phyloP scores from a whole-genome alignment of 2,888 invertebrate species.

The Fabriciana adippe region DNA sequence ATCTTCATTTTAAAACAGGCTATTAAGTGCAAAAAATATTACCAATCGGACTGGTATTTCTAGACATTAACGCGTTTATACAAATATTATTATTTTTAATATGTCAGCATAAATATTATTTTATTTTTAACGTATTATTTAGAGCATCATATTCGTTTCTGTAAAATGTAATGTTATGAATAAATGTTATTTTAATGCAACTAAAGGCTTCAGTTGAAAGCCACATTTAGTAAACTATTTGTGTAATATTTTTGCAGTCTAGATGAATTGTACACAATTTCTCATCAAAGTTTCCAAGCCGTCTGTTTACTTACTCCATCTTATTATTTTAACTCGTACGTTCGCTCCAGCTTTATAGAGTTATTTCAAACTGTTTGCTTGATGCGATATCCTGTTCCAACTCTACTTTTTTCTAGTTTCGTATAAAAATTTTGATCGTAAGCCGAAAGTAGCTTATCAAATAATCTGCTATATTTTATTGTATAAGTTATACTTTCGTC shows the following conservation, averaged over 20 bases:
- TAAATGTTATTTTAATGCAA: constrained; percentile 1
- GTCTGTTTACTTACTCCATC: constrained; percentile 35
- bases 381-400: constrained; percentile 23
- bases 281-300: constrained; percentile 32
- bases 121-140: too few species aligned
- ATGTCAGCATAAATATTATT: too few species aligned
- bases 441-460: neutral
- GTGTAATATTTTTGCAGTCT: constrained; percentile 33
- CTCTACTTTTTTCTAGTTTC: constrained; percentile 1
- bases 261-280: constrained; percentile 36
- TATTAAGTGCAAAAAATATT: too few species aligned
- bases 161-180: neutral
- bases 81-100: too few species aligned
- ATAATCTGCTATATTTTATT: neutral
- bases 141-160: too few species aligned
- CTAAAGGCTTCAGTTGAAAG: neutral
- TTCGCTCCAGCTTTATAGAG: constrained; percentile 32
- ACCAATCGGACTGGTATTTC: too few species aligned
- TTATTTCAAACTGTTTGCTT: constrained; percentile 32
- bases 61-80: too few species aligned
- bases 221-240: constrained; percentile 15
- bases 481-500: neutral
- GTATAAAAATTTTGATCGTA: neutral
- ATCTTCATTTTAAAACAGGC: too few species aligned
- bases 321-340: constrained; percentile 38